These are phyloP conservation scores for Pammene aurita DNA, from an alignment of 2,888 invertebrate genomes.

Conservation along the genomic window DNA sequence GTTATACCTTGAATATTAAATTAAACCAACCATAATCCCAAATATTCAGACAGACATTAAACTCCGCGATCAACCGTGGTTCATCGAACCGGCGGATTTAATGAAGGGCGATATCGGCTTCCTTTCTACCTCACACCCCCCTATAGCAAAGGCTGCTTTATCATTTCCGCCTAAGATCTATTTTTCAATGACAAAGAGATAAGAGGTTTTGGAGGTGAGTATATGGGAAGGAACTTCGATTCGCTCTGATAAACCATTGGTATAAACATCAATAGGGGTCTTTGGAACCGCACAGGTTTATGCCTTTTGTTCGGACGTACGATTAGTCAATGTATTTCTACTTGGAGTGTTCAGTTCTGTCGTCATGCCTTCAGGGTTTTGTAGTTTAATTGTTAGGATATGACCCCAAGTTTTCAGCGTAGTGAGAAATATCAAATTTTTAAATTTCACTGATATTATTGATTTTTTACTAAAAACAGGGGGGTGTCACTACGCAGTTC, in stretches of 20 bases:
- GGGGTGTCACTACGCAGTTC: no score
- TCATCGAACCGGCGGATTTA: conserved; percentile 24
- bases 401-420: not conserved
- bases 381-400: not conserved
- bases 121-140: conserved; percentile 5
- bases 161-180: not conserved
- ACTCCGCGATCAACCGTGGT: conserved; percentile 7
- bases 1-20: not conserved
- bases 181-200: not conserved
- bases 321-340: not conserved
- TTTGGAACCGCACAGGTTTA: not conserved
- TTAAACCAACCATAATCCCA: not conserved
- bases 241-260: conserved; percentile 18
- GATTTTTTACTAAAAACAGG: no score
- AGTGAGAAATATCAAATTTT: no score
- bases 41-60: conserved; percentile 7
- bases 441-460: no score
- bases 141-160: not conserved
- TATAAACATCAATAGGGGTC: conserved; percentile 14
- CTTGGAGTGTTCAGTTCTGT: not conserved
- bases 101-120: conserved; percentile 22
- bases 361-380: not conserved
- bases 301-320: conserved; percentile 6
- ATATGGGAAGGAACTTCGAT: not conserved
- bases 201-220: not conserved